Evolutionary conservation across 2,797 vertebrate genomes (phyloP), one percentile per base, ranked within the genome.

Genomic region (Lagorchestes hirsutus): DNA sequence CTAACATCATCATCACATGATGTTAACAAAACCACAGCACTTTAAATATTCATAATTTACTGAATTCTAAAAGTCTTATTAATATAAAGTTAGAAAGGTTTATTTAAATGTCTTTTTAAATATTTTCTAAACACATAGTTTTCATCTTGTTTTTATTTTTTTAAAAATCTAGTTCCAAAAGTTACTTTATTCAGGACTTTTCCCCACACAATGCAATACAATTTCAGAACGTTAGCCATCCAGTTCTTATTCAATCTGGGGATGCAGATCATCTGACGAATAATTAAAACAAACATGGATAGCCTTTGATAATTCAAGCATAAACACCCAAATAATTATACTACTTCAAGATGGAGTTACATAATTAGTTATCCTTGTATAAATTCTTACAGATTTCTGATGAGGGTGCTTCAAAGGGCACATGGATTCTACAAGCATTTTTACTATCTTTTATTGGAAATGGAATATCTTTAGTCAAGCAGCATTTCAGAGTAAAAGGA

Each of bases 401-500:
- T 87, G 55, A 90, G 92, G 90, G 28, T 1, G 96, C 91, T 92
- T 95, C n/a, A 96, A 93, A 96, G 90, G 58, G 52, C n/a, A 97
- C 91, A 96, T 0, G 24, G 90, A 95, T 87, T 96, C 27, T 95
- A 82, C 93, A 22, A 95, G 82, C 93, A 97, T 54, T 27, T 57
- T 94, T 5, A 90, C 0, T 28, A 91, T 50, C 22, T 94, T 90
- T 87, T 94, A 91, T 5, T 90, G n/a, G 90, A 16, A 50, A 92
- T 57, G 28, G 58, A 31, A 11, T n/a, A 5, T 74, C 34, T 74
- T 74, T 67, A 87, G 28, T n/a, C 56, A 93, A 82, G 40, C 92
- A 55, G 14, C 34, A 29, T 46, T 93, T 93, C 34, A 40, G 50
- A 29, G 14, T 22, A 40, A 54, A 90, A 90, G 9, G 55, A 50